phyloP scores from a whole-genome alignment of 2,888 invertebrate species.

The Drosophila ezoana region DNA sequence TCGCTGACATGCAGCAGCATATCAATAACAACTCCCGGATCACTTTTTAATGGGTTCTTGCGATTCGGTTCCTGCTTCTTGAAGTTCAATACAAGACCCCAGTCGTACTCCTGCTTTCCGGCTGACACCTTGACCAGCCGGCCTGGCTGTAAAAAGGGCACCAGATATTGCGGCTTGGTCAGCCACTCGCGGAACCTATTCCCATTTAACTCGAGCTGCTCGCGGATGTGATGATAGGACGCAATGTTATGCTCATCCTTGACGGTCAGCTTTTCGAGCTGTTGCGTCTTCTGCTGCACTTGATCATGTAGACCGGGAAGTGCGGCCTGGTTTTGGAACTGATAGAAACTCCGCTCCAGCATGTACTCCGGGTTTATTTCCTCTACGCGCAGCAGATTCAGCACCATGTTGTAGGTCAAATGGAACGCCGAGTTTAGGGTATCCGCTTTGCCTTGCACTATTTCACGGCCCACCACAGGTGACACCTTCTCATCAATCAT shows the following conservation, averaged over 20 bases:
- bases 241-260: constrained; percentile 91
- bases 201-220: constrained; percentile 91
- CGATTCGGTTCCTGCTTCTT: constrained; percentile 88
- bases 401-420: constrained; percentile 99
- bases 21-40: constrained; percentile 89
- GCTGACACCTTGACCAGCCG: constrained; percentile 96
- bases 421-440: constrained; percentile 99
- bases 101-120: constrained; percentile 95
- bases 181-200: constrained; percentile 92
- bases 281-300: constrained; percentile 87
- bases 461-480: constrained; percentile 89
- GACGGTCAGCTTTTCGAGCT: constrained; percentile 88
- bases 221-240: constrained; percentile 93
- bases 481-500: constrained; percentile 99
- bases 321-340: constrained; percentile 98
- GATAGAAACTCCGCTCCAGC: constrained; percentile 98
- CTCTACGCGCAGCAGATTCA: constrained; percentile 97
- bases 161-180: constrained; percentile 93
- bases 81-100: constrained; percentile 98
- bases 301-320: constrained; percentile 95
- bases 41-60: constrained; percentile 85
- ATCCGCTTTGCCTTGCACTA: constrained; percentile 96
- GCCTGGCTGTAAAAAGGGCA: constrained; percentile 98
- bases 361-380: constrained; percentile 99
- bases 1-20: constrained; percentile 92